Evolutionary conservation across 2,888 invertebrate genomes (phyloP), one percentile per base, ranked within the genome.

Genomic region (Caprella mutica): DNA sequence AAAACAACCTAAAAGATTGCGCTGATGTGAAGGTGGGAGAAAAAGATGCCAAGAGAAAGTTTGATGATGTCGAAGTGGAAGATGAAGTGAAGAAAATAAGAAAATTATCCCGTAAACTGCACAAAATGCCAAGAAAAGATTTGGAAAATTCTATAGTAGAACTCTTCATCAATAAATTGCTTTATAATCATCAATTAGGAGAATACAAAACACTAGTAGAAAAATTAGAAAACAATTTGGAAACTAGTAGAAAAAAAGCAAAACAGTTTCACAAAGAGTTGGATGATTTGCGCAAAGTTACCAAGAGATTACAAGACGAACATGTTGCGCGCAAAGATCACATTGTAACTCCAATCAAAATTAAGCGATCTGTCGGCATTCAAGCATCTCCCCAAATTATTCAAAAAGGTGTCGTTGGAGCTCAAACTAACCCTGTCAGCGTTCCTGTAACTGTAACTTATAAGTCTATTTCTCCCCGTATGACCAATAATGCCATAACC

Each of bases 181-280:
- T 63, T 1, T 52, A 63, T 19, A 51, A 50, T 19, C 57, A 43
- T 26, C 57, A 63, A 42, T 21, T 63, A 21, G 63, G 63, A 8
- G 30, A 43, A 24, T 48, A 57, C 39, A 63, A 63, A 26, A 52
- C 51, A 5, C 43, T 63, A 33, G 46, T 55, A 39, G 59, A 63
- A 35, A 59, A 58, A 29, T 39, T 60, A 9, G 59, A 59, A 23
- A 21, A 52, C 2, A 63, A 59, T 3, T 43, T 63, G 5, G 63
- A 63, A 50, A 48, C 42, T 24, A 63, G 55, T 8, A 44, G 57
- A n/a, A 57, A 60, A 38, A 63, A 63, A 26, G 52, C 59, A 2
- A 57, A 57, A n/a, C 63, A 63, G 43, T 58, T 60, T 30, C 63
- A 63, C 44, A 63, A 63, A 27, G 63, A 63, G 63, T 33, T 63